Evolutionary conservation across 2,113 vertebrate genomes (phyloP).

Genomic region (Spea bombifrons): DNA sequence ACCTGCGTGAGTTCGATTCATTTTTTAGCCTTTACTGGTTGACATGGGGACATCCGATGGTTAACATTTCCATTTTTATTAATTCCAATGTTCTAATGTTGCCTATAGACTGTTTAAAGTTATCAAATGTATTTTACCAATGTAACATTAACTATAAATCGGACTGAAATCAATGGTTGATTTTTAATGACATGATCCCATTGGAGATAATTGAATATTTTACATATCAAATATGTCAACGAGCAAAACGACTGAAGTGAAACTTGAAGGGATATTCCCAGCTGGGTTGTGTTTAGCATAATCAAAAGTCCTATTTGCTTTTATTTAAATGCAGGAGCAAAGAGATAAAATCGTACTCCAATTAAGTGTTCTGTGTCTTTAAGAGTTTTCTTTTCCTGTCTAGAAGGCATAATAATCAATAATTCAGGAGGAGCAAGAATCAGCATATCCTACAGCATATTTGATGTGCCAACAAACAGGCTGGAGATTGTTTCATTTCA

Average conservation of each 20-base stretch:
- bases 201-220: conserved; percentile 30
- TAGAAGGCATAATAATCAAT: conserved; percentile 72
- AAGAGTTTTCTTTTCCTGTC: conserved; percentile 48
- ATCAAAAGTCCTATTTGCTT: conserved; percentile 43
- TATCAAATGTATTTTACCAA: not conserved
- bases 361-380: conserved; percentile 2
- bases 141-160: not conserved
- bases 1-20: not conserved
- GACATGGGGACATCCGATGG: not conserved
- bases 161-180: not conserved
- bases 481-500: conserved; percentile 80
- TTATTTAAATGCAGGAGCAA: conserved; percentile 29
- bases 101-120: not conserved
- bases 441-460: conserved; percentile 83
- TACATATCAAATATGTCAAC: conserved; percentile 34
- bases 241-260: conserved; percentile 27
- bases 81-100: not conserved
- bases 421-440: conserved; percentile 81
- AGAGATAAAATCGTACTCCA: conserved; percentile 11
- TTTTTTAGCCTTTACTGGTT: not conserved
- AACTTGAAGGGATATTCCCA: conserved; percentile 24
- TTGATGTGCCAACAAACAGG: conserved; percentile 84
- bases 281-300: conserved; percentile 35
- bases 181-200: conserved; percentile 7
- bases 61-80: not conserved